Evolutionary conservation across 2,113 vertebrate genomes (phyloP), one percentile per base, ranked within the genome.

Genomic region (Penelope pileata): DNA sequence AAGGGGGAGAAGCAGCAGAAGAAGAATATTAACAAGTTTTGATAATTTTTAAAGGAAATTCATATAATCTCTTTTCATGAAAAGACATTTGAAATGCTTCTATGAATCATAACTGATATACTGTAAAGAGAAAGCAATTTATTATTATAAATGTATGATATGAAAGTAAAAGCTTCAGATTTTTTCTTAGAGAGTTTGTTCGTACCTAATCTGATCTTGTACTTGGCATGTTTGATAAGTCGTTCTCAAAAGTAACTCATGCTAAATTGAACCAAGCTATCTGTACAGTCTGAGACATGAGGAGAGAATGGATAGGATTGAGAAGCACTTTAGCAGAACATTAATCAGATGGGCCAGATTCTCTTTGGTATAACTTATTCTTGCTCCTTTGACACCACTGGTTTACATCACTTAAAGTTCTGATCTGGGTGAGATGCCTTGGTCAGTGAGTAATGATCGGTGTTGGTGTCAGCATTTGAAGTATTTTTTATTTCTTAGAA

Each of bases 311-410:
- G 72, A 86, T 88, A 88, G 84, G 82, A 67, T 26, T 95, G 94
- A 92, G 85, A 67, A 90, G 72, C 91, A 95, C 91, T 96, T 56
- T 96, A 97, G 85, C 38, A 77, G 72, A 80, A 63, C 93, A 90
- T 91, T 75, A 94, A 92, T 95, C 91, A 92, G 38, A 38, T 70
- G 53, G 80, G 43, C 73, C 32, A 19, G 62, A 53, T 85, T 88
- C 84, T 90, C 40, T 60, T 88, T 56, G 40, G 5, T 91, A 12
- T 89, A 94, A 91, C 82, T 91, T 86, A 90, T 77, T 91, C 45
- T 87, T 74, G 32, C 32, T 94, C 59, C n/a, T 90, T 88, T 96
- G 87, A 93, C 78, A 76, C 62, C 50, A 63, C 42, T 77, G 70
- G 63, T 69, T 75, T 70, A 51, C 74, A 84, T 89, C 63, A 77